Conservation (phyloP, 2,888 invertebrate genomes). For the Callinectes sapidus region DNA sequence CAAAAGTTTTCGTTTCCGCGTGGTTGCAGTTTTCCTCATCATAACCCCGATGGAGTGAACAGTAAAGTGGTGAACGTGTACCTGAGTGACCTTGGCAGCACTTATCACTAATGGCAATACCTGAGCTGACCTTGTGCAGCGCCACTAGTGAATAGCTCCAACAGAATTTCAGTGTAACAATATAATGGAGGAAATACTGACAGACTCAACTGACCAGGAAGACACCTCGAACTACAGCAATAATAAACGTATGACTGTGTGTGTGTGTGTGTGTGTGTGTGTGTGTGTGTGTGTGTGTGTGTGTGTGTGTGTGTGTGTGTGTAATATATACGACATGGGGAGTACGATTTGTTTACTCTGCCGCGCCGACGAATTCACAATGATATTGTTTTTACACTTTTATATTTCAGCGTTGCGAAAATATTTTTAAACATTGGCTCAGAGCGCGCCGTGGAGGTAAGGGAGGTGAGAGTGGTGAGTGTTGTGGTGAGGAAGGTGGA, state of each 20-base stretch:
- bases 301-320: conserved; percentile 17
- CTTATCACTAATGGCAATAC: not conserved
- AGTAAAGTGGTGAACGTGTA: not conserved
- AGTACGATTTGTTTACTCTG: conserved; percentile 14
- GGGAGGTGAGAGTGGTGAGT: not conserved
- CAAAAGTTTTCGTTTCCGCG: not conserved
- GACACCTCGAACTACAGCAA: not conserved
- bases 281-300: not conserved
- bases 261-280: not conserved
- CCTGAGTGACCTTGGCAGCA: not conserved
- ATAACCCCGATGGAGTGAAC: not conserved
- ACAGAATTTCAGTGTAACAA: not conserved
- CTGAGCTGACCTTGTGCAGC: not conserved
- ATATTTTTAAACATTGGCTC: not conserved
- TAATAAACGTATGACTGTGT: not conserved
- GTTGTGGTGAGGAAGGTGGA: not conserved
- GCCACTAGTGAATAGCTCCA: not conserved
- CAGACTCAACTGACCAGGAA: not conserved
- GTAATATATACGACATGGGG: not conserved
- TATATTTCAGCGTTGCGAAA: not conserved
- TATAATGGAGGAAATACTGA: not conserved
- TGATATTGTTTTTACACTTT: conserved; percentile 16
- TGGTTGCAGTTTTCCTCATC: not conserved
- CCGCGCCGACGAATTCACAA: not conserved
- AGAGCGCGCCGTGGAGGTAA: not conserved